Base-by-base conservation (phyloP, 1,140 invertebrate genomes). In the Calliphora vicina region DNA sequence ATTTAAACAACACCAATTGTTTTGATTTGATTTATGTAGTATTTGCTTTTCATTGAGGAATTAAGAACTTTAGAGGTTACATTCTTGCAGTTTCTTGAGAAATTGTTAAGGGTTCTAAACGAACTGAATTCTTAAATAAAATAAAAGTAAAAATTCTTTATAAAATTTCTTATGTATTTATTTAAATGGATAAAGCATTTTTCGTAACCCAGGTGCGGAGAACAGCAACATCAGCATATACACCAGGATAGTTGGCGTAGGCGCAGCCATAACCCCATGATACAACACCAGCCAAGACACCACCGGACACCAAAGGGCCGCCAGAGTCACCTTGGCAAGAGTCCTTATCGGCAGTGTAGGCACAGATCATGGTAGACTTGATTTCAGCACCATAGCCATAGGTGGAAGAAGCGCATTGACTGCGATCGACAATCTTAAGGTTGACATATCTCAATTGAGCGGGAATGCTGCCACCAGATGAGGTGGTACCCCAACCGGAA, bases 211-310 rank as follows among this genome's bases (percentile, higher is more conserved):
- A 90, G 0, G 85, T 43, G 0, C 87, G 81, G 9, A 90, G 74
- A 0, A 76, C 25, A 8, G 88, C 86, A 17, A 94, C 91, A 82
- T 93, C 91, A 0, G 93, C 93, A 86, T 94, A 95, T 9, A 95
- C 93, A 9, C 94, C 94, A 0, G 94, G 94, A 20, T 80, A 83
- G 13, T 26, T 45, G 26, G 74, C 85, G 81, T 8, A 82, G 72
- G 29, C 86, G 74, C 88, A 89, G 9, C 83, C 91, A 57, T 91
- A 90, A 12, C 94, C 94, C 92, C 93, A 94, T n/a, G 93, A 94
- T 0, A 94, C 92, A 57, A 95, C 88, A 80, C 94, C 94, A 50
- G 90, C 87, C 35, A 91, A 82, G 3, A 80, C 78, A 13, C 86
- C 84, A 6, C 87, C 81, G 8, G 83, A 82, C 5, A 91, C 86